Evolutionary conservation across 2,113 vertebrate genomes (phyloP), one percentile per base, ranked within the genome.

Genomic region (Ancistrus triradiatus): DNA sequence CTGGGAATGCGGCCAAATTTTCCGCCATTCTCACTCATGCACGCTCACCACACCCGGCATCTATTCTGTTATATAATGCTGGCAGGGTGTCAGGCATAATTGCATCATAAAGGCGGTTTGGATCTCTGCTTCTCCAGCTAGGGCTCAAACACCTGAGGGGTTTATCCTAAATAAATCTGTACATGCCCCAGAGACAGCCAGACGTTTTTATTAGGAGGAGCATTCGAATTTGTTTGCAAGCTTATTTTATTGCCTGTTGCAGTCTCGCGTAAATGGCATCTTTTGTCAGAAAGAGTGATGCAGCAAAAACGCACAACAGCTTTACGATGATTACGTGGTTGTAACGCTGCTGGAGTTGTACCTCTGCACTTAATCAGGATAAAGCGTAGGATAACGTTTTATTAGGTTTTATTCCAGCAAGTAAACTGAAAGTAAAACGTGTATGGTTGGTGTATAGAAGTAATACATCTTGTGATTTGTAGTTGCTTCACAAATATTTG

Each of bases 81-180:
- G 49, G 63, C 40, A 35, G 28, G 56, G 42, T 15, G 43, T 60
- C 51, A 48, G 48, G 18, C 21, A 8, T 58, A 58, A 51, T 67
- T 72, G 44, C 43, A 37, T 62, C 27, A 62, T 67, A 67, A 37
- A 62, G 22, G 48, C 40, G 38, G 43, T 50, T 60, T 53, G 50
- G 37, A 61, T 57, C n/a, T 53, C 44, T 13, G 33, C 27, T 55
- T 64, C 40, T 17, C 40, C 50, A 64, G 48, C 62, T 64, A 50
- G 50, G 50, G 10, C 50, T 63, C 9, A 11, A 47, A 56, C 50
- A 65, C 63, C 51, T 63, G 63, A 65, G 51, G 63, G 49, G 37
- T 50, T 62, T 40, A 17, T 50, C 21, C 60, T 27, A 62, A 62
- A 50, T 38, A 25, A 62, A 42, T 51, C 47, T 51, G 37, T 27